Evolutionary conservation across 2,797 vertebrate genomes (phyloP).

Genomic region (Siniperca obscura): DNA sequence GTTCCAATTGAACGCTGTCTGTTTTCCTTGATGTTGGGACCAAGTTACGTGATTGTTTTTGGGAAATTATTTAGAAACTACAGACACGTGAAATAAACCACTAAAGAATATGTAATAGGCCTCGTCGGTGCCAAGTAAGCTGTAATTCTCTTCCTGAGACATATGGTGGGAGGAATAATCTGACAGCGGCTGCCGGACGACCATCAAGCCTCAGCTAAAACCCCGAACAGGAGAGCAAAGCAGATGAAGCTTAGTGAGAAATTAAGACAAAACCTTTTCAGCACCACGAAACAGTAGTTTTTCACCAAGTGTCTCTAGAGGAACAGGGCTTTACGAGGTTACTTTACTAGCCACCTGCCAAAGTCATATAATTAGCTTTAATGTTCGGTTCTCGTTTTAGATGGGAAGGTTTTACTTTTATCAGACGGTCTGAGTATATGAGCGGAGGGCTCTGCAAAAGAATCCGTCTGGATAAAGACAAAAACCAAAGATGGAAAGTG

Average conservation of each 20-base stretch:
- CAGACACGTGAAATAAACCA: not conserved
- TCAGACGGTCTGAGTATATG: not conserved
- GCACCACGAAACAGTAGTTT: not conserved
- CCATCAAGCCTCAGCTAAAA: constrained; percentile 27
- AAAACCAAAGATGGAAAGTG: too few species aligned
- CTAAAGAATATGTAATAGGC: not conserved
- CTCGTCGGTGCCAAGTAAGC: constrained; percentile 23
- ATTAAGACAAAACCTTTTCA: constrained; percentile 43
- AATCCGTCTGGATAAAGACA: not conserved
- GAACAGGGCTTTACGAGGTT: not conserved
- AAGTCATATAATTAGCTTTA: not conserved
- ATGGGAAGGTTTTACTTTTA: not conserved
- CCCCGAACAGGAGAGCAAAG: constrained; percentile 26
- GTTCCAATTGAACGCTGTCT: too few species aligned
- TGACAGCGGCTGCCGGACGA: not conserved
- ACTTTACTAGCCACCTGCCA: not conserved
- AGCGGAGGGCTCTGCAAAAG: not conserved
- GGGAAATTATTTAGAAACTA: not conserved
- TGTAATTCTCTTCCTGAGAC: constrained; percentile 24
- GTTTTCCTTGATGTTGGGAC: not conserved
- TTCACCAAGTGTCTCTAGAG: not conserved
- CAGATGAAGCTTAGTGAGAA: constrained; percentile 54
- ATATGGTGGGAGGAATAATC: constrained; percentile 69
- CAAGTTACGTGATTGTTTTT: too few species aligned
- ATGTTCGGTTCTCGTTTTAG: not conserved